Conservation (phyloP, 2,888 invertebrate genomes). For the Cerastis rubricosa region DNA sequence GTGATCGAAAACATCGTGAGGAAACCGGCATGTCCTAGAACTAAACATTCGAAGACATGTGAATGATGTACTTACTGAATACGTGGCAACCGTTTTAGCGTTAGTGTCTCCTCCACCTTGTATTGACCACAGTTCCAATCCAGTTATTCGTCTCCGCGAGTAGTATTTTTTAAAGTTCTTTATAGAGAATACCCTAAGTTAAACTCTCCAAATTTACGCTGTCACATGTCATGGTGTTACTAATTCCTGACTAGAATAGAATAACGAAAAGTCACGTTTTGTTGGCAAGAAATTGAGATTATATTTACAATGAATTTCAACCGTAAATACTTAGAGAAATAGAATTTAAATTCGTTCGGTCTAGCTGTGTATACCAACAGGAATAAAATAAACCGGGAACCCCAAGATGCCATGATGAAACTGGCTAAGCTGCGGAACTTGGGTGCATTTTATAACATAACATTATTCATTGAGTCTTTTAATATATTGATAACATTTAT, state of each 20-base stretch:
- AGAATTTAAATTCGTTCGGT: background rate
- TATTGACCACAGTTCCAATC: background rate
- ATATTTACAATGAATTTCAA: background rate
- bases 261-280: background rate
- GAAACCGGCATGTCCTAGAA: too few relatives aligned
- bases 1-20: too few relatives aligned
- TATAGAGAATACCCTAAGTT: background rate
- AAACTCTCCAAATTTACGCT: background rate
- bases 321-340: background rate
- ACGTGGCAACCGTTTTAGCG: too few relatives aligned
- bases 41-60: too few relatives aligned
- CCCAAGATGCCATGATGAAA: background rate
- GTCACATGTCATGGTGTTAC: background rate
- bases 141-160: background rate
- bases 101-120: too few relatives aligned
- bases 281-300: background rate
- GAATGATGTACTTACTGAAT: too few relatives aligned
- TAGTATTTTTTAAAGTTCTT: background rate
- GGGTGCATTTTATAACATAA: slow-evolving; percentile 15
- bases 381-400: background rate
- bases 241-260: background rate
- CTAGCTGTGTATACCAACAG: background rate
- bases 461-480: slow-evolving; percentile 15
- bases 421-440: background rate
- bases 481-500: slow-evolving; percentile 10